Evolutionary conservation across 2,113 vertebrate species (phyloP).

Genomic region (Tachysurus vachellii): DNA sequence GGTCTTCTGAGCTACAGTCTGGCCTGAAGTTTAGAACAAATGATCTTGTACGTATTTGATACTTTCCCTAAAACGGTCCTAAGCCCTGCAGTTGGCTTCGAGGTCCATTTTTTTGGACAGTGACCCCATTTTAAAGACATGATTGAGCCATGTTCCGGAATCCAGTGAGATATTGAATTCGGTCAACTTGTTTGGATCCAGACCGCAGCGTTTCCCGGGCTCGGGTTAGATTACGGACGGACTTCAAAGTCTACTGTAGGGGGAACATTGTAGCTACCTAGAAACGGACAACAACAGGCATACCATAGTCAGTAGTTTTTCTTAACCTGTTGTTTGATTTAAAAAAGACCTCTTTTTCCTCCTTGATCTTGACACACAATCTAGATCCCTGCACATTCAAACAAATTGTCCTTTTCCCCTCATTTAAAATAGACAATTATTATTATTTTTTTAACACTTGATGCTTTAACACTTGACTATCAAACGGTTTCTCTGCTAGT

Average conservation of each 20-base stretch:
- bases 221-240: not conserved
- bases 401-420: not conserved
- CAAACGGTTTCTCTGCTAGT: not conserved
- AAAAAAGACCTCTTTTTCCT: not conserved
- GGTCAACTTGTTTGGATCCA: not conserved
- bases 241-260: not conserved
- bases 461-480: not conserved
- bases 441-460: not conserved
- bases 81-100: not conserved
- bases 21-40: constrained; percentile 13
- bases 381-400: not conserved
- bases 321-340: not conserved
- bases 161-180: not conserved
- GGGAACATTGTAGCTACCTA: not conserved
- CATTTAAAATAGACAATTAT: not conserved
- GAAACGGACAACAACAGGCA: not conserved
- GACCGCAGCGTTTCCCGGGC: not conserved
- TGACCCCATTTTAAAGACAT: not conserved
- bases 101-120: not conserved
- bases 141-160: not conserved
- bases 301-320: not conserved
- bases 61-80: not conserved
- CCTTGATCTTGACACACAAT: not conserved
- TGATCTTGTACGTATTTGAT: not conserved
- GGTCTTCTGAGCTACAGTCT: not conserved